A percentile compares a stretch with the other conserved stretches of the same genome.
Evolutionary conservation across 2,113 vertebrate genomes (phyloP).

Genomic region (Xenotilapia longispinis): DNA sequence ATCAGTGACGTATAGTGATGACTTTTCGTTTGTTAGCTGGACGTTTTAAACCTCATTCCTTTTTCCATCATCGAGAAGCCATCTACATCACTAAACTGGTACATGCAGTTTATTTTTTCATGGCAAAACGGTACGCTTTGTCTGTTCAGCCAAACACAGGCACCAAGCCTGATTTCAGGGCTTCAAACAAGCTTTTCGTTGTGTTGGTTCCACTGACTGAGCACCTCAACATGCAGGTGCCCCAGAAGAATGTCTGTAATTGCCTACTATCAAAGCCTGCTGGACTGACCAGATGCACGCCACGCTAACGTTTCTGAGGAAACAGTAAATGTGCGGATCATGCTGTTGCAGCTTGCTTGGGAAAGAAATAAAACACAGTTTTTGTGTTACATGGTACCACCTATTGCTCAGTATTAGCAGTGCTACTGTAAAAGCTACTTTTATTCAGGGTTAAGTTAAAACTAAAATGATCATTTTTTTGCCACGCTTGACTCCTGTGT

Average conservation of each 20-base stretch:
- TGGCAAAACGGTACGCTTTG: neutral
- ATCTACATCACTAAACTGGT: neutral
- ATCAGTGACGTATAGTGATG: slow-evolving; percentile 5
- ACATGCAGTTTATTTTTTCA: neutral
- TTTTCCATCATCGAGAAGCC: neutral
- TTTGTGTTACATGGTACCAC: slow-evolving; percentile 39
- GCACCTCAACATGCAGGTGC: neutral
- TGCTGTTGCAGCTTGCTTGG: slow-evolving; percentile 55
- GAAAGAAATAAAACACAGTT: neutral
- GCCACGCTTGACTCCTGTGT: slow-evolving; percentile 37
- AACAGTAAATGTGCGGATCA: slow-evolving; percentile 44
- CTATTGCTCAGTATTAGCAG: slow-evolving; percentile 39
- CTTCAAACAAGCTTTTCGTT: neutral
- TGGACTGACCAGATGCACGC: slow-evolving; percentile 31
- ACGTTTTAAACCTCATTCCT: neutral
- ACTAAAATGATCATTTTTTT: slow-evolving; percentile 60
- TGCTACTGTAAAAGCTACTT: slow-evolving; percentile 49
- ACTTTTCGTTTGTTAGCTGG: neutral
- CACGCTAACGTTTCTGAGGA: slow-evolving; percentile 51
- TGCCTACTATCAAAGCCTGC: slow-evolving; percentile 31
- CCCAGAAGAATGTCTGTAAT: slow-evolving; percentile 43
- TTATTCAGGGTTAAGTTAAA: slow-evolving; percentile 55
- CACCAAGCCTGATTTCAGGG: slow-evolving; percentile 6
- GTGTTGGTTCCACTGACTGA: slow-evolving; percentile 1
- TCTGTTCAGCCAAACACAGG: neutral